Evolutionary conservation across 2,113 vertebrate genomes (phyloP).

Genomic region (Bubo bubo): DNA sequence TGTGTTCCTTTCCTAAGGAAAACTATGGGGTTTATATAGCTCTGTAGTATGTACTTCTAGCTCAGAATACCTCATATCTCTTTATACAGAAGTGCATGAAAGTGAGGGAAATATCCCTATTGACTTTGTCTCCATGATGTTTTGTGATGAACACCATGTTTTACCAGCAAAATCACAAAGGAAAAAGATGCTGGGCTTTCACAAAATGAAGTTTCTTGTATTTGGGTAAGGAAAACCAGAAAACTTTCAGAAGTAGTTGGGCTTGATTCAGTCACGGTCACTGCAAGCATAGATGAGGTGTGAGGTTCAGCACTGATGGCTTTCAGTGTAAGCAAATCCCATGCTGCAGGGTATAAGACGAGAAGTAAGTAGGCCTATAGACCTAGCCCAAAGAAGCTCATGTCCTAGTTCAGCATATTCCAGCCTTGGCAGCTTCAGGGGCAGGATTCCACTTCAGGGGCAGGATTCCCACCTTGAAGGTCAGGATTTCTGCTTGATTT

Average conservation of each 20-base stretch:
- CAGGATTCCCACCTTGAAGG: neutral
- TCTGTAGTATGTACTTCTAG: neutral
- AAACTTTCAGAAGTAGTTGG: neutral
- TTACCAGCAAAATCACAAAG: neutral
- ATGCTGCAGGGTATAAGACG: accelerated
- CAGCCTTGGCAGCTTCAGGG: neutral
- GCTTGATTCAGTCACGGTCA: neutral
- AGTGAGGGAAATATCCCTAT: neutral
- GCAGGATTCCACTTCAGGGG: neutral
- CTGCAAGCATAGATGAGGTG: neutral
- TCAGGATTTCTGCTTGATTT: neutral
- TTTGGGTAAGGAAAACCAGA: neutral
- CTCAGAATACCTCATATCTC: neutral
- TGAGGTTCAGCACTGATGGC: neutral
- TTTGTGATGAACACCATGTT: neutral
- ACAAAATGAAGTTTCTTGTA: neutral
- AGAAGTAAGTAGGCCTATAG: neutral
- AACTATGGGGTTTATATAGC: neutral
- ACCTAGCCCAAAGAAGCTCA: neutral
- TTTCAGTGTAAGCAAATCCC: neutral
- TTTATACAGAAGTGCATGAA: neutral
- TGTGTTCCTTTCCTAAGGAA: neutral
- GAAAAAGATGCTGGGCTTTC: neutral
- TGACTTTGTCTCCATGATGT: neutral
- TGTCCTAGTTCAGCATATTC: neutral